A percentile compares a stretch with the other conserved stretches of the same genome.
Conservation (phyloP, 2,797 vertebrate genomes). For the Luscinia megarhynchos region DNA sequence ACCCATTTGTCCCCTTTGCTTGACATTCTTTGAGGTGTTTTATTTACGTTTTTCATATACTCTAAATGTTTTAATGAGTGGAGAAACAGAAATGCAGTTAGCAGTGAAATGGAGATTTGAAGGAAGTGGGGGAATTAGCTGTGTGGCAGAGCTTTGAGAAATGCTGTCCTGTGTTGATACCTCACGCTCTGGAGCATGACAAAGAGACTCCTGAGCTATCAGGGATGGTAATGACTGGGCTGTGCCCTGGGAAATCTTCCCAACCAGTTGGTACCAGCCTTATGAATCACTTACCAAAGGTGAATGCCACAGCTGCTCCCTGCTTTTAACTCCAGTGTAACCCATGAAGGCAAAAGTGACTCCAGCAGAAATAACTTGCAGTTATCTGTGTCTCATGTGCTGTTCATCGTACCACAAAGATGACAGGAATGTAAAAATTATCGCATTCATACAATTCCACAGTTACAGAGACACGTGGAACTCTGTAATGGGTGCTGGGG, state of each 20-base stretch:
- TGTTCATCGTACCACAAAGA: neutral
- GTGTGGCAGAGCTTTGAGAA: neutral
- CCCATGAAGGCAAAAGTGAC: rapidly evolving
- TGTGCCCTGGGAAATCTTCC: neutral
- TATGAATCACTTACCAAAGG: neutral
- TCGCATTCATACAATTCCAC: rapidly evolving
- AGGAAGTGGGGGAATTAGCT: neutral
- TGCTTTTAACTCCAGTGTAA: neutral
- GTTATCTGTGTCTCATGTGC: neutral
- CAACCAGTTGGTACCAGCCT: neutral
- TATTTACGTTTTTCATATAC: neutral
- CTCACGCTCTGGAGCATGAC: neutral
- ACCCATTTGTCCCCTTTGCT: neutral
- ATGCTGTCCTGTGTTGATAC: neutral
- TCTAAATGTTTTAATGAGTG: neutral
- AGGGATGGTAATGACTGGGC: neutral
- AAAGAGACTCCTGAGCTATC: neutral
- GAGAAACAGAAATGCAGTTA: neutral
- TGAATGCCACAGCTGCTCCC: neutral
- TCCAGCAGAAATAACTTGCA: neutral
- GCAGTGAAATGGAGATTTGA: neutral
- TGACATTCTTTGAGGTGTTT: neutral
- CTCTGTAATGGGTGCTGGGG: neutral
- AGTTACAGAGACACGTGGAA: neutral
- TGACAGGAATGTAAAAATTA: slow-evolving; percentile 44